Conservation (phyloP, 2,888 invertebrate genomes). For the Cylindroiulus punctatus region DNA sequence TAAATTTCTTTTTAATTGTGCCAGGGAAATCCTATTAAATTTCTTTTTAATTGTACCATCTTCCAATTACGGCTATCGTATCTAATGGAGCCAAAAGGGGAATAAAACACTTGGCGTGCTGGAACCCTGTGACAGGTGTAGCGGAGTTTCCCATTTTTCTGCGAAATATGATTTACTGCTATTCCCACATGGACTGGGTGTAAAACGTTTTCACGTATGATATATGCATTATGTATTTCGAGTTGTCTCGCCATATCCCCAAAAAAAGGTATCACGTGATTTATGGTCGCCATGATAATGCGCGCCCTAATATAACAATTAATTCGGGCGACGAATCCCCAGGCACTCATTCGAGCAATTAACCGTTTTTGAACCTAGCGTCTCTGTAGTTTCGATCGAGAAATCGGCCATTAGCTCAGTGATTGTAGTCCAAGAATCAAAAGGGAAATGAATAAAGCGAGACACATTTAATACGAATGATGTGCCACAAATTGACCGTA, state of each 20-base stretch:
- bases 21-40: background rate
- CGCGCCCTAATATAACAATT: background rate
- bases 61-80: background rate
- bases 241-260: background rate
- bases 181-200: conserved; percentile 9
- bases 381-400: background rate
- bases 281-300: background rate
- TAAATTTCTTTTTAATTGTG: background rate
- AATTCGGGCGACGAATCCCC: background rate
- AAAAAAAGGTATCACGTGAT: conserved; percentile 18
- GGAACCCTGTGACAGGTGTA: background rate
- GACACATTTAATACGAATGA: no score
- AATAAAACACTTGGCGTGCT: background rate
- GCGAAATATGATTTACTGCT: background rate
- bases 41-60: background rate
- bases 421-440: background rate
- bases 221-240: conserved; percentile 7
- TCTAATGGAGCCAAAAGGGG: background rate
- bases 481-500: no score
- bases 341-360: conserved; percentile 4
- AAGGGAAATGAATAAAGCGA: no score
- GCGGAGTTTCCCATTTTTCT: background rate
- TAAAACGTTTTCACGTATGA: background rate
- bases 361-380: background rate
- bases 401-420: background rate